Base-by-base conservation (phyloP, 2,113 vertebrate species). In the Sarotherodon lohbergeri region DNA sequence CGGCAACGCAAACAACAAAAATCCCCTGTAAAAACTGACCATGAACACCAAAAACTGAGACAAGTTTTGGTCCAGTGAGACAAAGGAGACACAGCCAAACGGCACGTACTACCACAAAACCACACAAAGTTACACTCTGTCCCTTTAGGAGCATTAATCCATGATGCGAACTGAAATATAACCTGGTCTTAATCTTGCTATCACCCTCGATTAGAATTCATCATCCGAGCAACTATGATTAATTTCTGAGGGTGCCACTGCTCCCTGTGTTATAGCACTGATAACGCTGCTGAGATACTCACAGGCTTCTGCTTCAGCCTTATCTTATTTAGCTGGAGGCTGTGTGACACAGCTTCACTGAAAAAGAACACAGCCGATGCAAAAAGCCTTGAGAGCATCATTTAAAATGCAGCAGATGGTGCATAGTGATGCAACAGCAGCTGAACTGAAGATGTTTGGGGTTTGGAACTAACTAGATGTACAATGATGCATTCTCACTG, bases 371-470 rank as follows among this genome's bases (percentile, higher is more conserved):
- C 59, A 85, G 78, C 14, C 39, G 5, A 88, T 41, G 76, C 46
- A 83, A 32, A 87, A 88, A 88, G 87, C 91, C 88, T 89, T 83
- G 61, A 90, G 86, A 88, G 83, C 83, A 83, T 86, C 27, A 81
- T 91, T 89, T 93, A 59, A 57, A 86, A 90, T 91, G 86, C 86
- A 91, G 86, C 89, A 91, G 89, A 92, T 91, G 89, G 85, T 90
- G 79, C 39, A 17, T 39, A 10, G 46, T 61, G 54, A 85, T 81
- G 81, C 81, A 80, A 88, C 88, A 48, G 80, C 84, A 80, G 91
- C 79, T 80, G 78, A 83, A 61, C 80, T 80, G 73, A 84, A 87
- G 84, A 82, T 90, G 63, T n/a, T 50, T 19, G 39, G 22, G 34
- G 50, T 55, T 27, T 56, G 59, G 68, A 66, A 41, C 41, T 34